Percentiles rank a stretch among this genome's conserved stretches.
phyloP scores from a whole-genome alignment of 2,888 invertebrate species.

The Drosophila suboccidentalis region DNA sequence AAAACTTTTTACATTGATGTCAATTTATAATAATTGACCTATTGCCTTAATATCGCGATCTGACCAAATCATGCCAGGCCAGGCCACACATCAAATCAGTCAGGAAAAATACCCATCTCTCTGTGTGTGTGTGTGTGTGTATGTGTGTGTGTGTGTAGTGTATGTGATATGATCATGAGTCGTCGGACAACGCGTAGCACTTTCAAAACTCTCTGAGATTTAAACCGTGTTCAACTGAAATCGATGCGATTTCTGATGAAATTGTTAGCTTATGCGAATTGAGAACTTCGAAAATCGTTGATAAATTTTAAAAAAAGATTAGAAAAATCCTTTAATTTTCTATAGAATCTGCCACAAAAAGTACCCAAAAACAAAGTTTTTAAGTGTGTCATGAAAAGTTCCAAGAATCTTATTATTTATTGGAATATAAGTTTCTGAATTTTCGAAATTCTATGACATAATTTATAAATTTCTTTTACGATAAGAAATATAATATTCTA shows the following conservation, averaged over 20 bases:
- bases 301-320: background rate
- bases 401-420: too few relatives aligned
- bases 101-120: slow-evolving; percentile 61
- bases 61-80: slow-evolving; percentile 75
- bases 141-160: slow-evolving; percentile 14
- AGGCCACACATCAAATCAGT: slow-evolving; percentile 46
- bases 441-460: background rate
- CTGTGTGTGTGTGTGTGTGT: slow-evolving; percentile 8
- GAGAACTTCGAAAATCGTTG: background rate
- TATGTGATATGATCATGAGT: slow-evolving; percentile 19
- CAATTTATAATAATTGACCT: slow-evolving; percentile 84
- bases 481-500: background rate
- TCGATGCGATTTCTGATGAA: background rate
- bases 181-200: too few relatives aligned
- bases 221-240: slow-evolving; percentile 9
- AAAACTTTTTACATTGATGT: slow-evolving; percentile 80
- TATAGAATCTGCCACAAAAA: too few relatives aligned
- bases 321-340: background rate
- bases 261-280: background rate
- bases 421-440: too few relatives aligned
- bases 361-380: too few relatives aligned
- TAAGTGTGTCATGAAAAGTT: too few relatives aligned
- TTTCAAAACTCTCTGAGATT: slow-evolving; percentile 21
- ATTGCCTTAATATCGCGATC: slow-evolving; percentile 82
- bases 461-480: background rate